Evolutionary conservation across 2,797 vertebrate species (phyloP).

Genomic region (Menidia menidia): DNA sequence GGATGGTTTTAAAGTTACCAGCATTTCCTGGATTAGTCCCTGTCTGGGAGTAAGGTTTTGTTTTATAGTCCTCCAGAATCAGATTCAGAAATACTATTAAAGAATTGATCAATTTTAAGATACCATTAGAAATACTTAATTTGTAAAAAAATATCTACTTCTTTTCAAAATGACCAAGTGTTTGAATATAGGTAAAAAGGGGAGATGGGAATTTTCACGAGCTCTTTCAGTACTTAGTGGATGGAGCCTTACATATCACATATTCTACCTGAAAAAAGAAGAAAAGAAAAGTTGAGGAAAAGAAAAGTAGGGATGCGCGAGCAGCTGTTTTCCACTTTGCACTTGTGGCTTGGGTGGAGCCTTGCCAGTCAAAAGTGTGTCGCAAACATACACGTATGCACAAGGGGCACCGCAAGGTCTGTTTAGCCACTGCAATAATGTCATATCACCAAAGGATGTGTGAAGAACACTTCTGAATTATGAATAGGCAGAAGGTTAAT

Average conservation of each 20-base stretch:
- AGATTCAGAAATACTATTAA: too few relatives aligned
- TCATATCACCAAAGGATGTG: slow-evolving; percentile 78
- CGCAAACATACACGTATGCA: slow-evolving; percentile 50
- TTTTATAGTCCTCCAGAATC: too few relatives aligned
- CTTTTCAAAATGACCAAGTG: too few relatives aligned
- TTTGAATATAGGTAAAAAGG: background rate
- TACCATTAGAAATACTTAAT: too few relatives aligned
- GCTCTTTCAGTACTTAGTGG: background rate
- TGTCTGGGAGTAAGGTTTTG: too few relatives aligned
- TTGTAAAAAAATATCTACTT: too few relatives aligned
- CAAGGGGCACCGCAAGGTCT: slow-evolving; percentile 58
- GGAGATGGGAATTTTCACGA: too few relatives aligned
- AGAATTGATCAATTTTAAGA: too few relatives aligned
- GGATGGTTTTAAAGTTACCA: background rate
- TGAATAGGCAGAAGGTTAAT: slow-evolving; percentile 78
- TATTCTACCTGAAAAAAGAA: background rate
- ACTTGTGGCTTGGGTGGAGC: slow-evolving; percentile 53
- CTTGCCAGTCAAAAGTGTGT: slow-evolving; percentile 62
- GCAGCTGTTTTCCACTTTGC: slow-evolving; percentile 28
- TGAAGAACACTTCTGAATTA: slow-evolving; percentile 81
- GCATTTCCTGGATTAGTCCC: background rate
- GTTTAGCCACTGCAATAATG: slow-evolving; percentile 76
- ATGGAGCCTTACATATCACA: slow-evolving; percentile 1
- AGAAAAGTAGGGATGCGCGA: slow-evolving; percentile 14
- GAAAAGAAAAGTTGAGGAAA: slow-evolving; percentile 6